phyloP scores from a whole-genome alignment of 1,140 invertebrate species.

The Drosophila auraria region DNA sequence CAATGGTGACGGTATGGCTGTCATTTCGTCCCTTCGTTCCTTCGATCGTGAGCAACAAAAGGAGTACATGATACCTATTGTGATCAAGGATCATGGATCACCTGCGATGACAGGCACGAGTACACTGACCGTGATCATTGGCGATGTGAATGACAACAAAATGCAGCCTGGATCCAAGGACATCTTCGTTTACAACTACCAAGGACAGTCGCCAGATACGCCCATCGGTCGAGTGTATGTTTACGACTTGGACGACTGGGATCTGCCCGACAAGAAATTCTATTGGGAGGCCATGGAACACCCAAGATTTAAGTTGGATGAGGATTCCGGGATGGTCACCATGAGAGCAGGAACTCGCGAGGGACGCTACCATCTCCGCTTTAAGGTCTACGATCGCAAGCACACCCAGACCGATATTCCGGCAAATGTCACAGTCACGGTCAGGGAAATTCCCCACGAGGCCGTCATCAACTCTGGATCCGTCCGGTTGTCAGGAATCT shows the following conservation, averaged over 20 bases:
- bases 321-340: constrained; percentile 97
- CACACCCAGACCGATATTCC: constrained; percentile 96
- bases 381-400: constrained; percentile 97
- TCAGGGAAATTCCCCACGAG: constrained; percentile 97
- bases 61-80: constrained; percentile 97
- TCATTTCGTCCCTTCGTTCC: constrained; percentile 94
- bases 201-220: constrained; percentile 95
- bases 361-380: constrained; percentile 93
- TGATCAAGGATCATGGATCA: constrained; percentile 95
- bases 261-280: constrained; percentile 98
- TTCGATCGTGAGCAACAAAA: constrained; percentile 98
- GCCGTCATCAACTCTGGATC: constrained; percentile 98
- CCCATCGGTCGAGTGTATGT: constrained; percentile 98
- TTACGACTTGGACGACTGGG: constrained; percentile 98
- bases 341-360: constrained; percentile 96
- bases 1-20: constrained; percentile 97
- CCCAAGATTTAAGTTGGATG: constrained; percentile 94
- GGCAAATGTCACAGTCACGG: constrained; percentile 96
- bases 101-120: constrained; percentile 97
- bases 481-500: constrained; percentile 96
- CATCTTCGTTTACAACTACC: constrained; percentile 98
- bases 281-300: constrained; percentile 94
- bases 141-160: constrained; percentile 98
- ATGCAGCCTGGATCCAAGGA: constrained; percentile 98
- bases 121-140: constrained; percentile 97